Evolutionary conservation across 2,113 vertebrate species (phyloP).

Genomic region (Electrona antarctica): DNA sequence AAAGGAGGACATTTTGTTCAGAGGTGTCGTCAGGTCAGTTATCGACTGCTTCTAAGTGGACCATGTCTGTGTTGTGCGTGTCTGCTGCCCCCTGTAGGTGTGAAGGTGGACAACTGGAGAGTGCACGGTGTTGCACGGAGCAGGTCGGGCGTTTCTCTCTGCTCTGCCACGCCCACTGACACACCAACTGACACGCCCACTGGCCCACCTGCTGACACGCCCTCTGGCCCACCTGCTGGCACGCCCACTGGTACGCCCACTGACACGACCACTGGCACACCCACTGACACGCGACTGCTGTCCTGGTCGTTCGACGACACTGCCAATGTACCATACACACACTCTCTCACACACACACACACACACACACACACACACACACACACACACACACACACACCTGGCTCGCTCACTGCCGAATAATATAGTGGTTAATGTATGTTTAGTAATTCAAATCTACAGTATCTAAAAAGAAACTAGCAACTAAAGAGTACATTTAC

Average conservation of each 20-base stretch:
- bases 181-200: not conserved
- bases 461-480: too few relatives aligned
- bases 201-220: too few relatives aligned
- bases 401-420: too few relatives aligned
- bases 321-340: constrained; percentile 82
- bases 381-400: too few relatives aligned
- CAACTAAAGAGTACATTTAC: too few relatives aligned
- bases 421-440: too few relatives aligned
- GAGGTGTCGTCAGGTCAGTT: too few relatives aligned
- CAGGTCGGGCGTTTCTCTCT: constrained; percentile 86
- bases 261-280: too few relatives aligned
- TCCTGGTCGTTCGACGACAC: constrained; percentile 97
- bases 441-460: too few relatives aligned
- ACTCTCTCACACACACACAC: not conserved
- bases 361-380: not conserved
- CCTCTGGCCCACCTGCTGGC: too few relatives aligned
- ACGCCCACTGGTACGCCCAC: too few relatives aligned
- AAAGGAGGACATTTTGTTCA: too few relatives aligned
- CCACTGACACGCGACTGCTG: constrained; percentile 76
- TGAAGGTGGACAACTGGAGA: constrained; percentile 87
- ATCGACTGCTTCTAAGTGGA: not conserved
- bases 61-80: not conserved
- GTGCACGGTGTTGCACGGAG: constrained; percentile 81
- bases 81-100: constrained; percentile 75
- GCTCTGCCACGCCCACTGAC: constrained; percentile 57